Conservation (phyloP, 2,113 vertebrate species). For the Tupaia tana region DNA sequence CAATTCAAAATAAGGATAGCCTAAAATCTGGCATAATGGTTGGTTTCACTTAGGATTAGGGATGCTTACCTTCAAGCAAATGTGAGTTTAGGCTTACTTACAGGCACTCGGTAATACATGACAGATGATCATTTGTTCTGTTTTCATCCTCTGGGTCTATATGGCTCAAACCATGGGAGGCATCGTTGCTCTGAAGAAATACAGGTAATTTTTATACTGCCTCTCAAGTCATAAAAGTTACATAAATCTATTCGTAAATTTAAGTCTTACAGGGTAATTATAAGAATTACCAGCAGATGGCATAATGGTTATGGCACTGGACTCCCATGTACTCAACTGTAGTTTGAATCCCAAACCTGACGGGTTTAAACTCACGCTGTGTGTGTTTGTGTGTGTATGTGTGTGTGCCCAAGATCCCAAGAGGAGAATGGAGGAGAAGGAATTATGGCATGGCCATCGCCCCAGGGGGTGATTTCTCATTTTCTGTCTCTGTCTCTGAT, state of each 20-base stretch:
- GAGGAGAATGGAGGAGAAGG: no score
- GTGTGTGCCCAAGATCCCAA: no score
- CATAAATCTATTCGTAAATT: background rate
- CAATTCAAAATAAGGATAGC: constrained; percentile 33
- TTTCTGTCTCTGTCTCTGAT: no score
- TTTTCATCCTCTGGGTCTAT: background rate
- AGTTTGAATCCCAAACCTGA: no score
- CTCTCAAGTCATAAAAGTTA: background rate
- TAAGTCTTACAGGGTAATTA: background rate
- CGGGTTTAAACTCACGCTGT: no score
- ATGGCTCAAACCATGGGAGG: background rate
- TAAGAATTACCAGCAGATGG: background rate
- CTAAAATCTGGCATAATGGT: background rate
- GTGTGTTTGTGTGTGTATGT: no score
- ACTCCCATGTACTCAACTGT: no score
- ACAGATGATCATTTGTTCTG: background rate
- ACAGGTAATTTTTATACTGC: background rate
- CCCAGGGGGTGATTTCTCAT: no score
- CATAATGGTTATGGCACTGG: no score
- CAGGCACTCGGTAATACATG: background rate
- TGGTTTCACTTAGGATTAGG: background rate
- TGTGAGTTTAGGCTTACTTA: background rate
- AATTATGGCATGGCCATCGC: no score
- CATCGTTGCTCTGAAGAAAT: background rate
- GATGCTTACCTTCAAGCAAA: background rate